Evolutionary conservation across 2,888 invertebrate genomes (phyloP).

Genomic region (Oxystoma pomonae): DNA sequence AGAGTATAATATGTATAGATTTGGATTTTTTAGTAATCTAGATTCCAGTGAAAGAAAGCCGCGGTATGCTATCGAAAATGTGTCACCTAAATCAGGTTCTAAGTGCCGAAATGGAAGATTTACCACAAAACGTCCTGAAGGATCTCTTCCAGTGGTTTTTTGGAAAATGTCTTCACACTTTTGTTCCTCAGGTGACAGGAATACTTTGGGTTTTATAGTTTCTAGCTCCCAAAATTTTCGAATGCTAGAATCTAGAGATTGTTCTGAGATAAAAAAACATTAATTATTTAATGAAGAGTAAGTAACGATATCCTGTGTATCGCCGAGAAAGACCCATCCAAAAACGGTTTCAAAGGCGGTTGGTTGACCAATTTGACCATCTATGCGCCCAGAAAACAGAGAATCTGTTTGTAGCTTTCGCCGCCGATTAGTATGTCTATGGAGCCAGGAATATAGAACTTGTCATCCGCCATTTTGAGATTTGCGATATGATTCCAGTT

Average conservation of each 20-base stretch:
- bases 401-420: background rate
- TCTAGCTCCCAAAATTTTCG: constrained; percentile 14
- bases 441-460: background rate
- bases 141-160: background rate
- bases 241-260: constrained; percentile 1
- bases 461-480: background rate
- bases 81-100: constrained; percentile 12
- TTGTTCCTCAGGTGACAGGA: constrained; percentile 5
- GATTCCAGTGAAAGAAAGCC: constrained; percentile 5
- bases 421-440: background rate
- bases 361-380: too few species aligned
- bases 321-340: background rate
- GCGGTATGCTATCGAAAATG: constrained; percentile 5
- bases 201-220: background rate
- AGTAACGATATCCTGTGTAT: background rate
- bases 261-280: background rate
- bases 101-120: constrained; percentile 6
- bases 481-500: background rate
- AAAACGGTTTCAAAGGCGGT: background rate
- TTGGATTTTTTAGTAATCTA: too few species aligned
- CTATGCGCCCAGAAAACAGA: too few species aligned
- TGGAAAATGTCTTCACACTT: background rate
- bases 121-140: constrained; percentile 9
- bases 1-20: constrained; percentile 1
- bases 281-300: background rate